phyloP scores from a whole-genome alignment of 2,888 invertebrate species.

The Lochmaea capreae region DNA sequence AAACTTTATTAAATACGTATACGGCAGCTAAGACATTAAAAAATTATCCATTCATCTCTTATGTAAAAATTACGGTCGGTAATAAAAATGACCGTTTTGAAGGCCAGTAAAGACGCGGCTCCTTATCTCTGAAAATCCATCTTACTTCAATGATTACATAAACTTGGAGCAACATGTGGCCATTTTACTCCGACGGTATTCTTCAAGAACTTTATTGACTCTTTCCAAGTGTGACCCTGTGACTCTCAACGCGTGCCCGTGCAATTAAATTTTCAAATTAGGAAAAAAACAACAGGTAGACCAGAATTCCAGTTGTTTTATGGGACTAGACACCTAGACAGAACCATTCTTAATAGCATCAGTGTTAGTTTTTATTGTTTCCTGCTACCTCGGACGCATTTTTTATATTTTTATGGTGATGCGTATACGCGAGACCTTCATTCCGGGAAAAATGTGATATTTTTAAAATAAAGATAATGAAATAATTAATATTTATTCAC shows the following conservation, averaged over 20 bases:
- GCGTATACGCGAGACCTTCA: neutral
- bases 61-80: slow-evolving; percentile 36
- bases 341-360: slow-evolving; percentile 23
- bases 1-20: neutral
- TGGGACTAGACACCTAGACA: slow-evolving; percentile 14
- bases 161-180: slow-evolving; percentile 53
- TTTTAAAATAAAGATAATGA: neutral
- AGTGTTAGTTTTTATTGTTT: slow-evolving; percentile 34
- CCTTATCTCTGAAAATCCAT: slow-evolving; percentile 54
- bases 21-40: slow-evolving; percentile 17
- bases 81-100: slow-evolving; percentile 49
- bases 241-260: slow-evolving; percentile 53
- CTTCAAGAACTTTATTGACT: slow-evolving; percentile 47
- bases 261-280: slow-evolving; percentile 55
- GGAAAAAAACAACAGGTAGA: slow-evolving; percentile 40
- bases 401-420: slow-evolving; percentile 16
- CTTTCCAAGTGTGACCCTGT: slow-evolving; percentile 43
- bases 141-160: slow-evolving; percentile 53
- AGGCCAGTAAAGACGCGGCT: slow-evolving; percentile 53
- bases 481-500: neutral
- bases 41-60: slow-evolving; percentile 34
- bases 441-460: neutral
- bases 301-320: slow-evolving; percentile 30
- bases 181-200: slow-evolving; percentile 46
- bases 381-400: slow-evolving; percentile 26